These are phyloP conservation scores for Ptyas mucosa DNA, from an alignment of 2,113 vertebrate genomes.

Conservation along the genomic window DNA sequence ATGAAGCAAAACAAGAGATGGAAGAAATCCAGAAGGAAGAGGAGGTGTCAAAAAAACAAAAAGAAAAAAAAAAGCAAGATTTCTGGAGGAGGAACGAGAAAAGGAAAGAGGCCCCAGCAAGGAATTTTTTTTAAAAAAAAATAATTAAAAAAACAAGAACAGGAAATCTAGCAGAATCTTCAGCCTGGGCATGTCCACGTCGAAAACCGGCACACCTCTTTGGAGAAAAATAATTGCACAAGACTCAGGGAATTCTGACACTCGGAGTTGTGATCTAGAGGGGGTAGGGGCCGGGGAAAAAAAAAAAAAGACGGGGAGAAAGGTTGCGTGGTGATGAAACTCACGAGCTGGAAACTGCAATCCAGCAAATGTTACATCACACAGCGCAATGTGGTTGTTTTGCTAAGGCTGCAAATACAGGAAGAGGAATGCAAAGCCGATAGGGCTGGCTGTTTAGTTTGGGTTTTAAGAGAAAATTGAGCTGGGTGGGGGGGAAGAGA, in stretches of 20 bases:
- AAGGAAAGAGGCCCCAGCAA: background rate
- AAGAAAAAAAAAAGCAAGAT: background rate
- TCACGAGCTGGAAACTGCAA: background rate
- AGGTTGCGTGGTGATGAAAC: background rate
- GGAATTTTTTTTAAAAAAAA: background rate
- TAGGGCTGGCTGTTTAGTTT: background rate
- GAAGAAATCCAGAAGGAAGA: background rate
- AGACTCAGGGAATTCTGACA: background rate
- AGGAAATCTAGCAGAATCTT: background rate
- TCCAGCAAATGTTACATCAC: background rate
- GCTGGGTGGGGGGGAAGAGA: background rate
- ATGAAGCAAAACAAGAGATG: background rate
- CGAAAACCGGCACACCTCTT: background rate
- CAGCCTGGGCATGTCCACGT: no score
- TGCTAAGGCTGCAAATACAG: background rate
- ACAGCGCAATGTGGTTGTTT: background rate
- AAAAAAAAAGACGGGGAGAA: background rate
- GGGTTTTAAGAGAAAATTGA: background rate
- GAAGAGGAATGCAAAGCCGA: background rate
- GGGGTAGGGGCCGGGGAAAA: fast-evolving
- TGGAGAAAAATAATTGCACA: background rate
- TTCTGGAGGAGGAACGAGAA: background rate
- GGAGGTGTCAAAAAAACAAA: background rate
- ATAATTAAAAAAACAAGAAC: no score
- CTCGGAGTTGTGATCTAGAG: no score